Percentiles rank a stretch among this genome's conserved stretches.
These are phyloP conservation scores for Petrolisthes manimaculis DNA, from an alignment of 2,888 invertebrate species.

Conservation along the genomic window DNA sequence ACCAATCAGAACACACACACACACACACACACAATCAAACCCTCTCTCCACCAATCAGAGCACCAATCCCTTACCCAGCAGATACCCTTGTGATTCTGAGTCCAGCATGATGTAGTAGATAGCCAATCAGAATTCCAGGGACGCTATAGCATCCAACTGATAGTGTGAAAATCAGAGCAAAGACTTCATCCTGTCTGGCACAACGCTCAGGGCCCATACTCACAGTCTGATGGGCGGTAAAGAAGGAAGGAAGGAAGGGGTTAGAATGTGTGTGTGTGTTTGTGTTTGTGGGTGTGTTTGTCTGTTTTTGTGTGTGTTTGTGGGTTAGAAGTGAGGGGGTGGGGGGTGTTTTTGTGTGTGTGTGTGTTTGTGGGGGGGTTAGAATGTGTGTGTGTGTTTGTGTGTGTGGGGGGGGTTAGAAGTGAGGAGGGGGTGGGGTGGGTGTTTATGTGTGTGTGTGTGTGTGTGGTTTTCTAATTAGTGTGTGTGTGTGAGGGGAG, in stretches of 20 bases:
- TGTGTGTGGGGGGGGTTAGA: not conserved
- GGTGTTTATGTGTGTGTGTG: not conserved
- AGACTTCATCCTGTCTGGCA: slow-evolving; percentile 53
- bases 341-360: not conserved
- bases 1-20: not conserved
- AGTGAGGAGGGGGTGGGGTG: not conserved
- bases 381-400: slow-evolving; percentile 6
- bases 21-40: not conserved
- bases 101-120: slow-evolving; percentile 57
- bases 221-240: slow-evolving; percentile 31
- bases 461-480: not conserved
- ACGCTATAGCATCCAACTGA: slow-evolving; percentile 57
- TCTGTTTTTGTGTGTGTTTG: not conserved
- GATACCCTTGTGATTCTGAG: slow-evolving; percentile 58
- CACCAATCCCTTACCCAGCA: slow-evolving; percentile 34
- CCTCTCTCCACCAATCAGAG: not conserved
- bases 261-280: not conserved
- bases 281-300: not conserved
- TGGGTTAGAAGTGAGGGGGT: not conserved
- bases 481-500: too few species aligned
- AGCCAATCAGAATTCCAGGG: slow-evolving; percentile 53
- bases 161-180: slow-evolving; percentile 59
- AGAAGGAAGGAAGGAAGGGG: not conserved
- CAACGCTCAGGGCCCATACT: too few species aligned
- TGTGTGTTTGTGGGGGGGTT: not conserved